Conservation (phyloP, 2,797 vertebrate species). For the Ammospiza maritima region DNA sequence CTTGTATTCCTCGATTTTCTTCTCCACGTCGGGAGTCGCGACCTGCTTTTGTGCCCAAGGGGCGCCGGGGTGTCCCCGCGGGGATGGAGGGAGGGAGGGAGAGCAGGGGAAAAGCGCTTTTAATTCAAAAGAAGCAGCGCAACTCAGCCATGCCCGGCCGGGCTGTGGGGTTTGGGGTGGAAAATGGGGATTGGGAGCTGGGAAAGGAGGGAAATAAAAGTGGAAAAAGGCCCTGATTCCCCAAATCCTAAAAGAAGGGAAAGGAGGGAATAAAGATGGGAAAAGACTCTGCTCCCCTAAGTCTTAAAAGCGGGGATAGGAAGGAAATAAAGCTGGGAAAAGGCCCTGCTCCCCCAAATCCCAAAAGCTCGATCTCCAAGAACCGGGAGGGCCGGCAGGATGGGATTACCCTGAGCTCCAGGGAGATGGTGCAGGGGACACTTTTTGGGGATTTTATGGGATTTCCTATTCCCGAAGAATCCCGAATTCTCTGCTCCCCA, state of each 20-base stretch:
- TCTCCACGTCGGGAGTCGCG: conserved; percentile 97
- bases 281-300: not conserved
- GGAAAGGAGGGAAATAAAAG: not conserved
- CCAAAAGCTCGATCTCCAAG: not conserved
- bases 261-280: no score
- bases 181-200: accelerated
- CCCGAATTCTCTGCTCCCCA: not conserved
- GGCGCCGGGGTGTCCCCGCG: not conserved
- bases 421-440: not conserved
- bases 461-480: not conserved
- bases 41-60: conserved; percentile 91
- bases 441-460: accelerated
- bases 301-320: accelerated
- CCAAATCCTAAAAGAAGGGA: not conserved
- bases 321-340: not conserved
- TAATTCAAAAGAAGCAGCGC: conserved; percentile 55
- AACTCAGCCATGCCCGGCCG: accelerated
- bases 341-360: not conserved
- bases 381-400: no score
- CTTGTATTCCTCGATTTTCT: conserved; percentile 98
- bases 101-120: conserved; percentile 46
- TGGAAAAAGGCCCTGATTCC: not conserved
- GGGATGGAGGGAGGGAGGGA: not conserved
- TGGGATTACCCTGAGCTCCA: not conserved
- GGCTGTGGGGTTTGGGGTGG: not conserved